Conservation (phyloP, 2,113 vertebrate genomes). For the Anarhynchus alexandrinus region DNA sequence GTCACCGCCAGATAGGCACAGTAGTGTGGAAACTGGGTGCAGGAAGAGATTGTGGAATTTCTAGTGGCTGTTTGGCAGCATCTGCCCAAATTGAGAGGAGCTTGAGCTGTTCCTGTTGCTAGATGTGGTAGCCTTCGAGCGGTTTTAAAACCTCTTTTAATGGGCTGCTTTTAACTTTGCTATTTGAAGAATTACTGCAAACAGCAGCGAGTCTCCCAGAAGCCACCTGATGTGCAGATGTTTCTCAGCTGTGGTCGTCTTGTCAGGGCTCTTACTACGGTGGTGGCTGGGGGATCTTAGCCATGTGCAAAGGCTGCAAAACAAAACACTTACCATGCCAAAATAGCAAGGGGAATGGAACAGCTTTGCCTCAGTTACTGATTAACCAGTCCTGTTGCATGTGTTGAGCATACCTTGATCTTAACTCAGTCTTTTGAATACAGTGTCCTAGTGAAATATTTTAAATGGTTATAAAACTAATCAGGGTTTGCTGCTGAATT, state of each 20-base stretch:
- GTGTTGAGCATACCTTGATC: background rate
- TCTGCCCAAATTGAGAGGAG: background rate
- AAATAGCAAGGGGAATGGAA: background rate
- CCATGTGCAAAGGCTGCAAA: background rate
- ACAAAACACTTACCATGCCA: background rate
- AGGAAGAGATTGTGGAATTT: background rate
- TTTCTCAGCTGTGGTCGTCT: background rate
- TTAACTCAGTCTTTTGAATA: background rate
- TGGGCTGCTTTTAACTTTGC: background rate
- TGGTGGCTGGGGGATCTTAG: background rate
- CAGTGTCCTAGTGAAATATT: background rate
- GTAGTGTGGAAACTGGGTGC: background rate
- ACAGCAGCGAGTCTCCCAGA: background rate
- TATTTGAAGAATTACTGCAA: background rate
- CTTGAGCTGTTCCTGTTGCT: background rate
- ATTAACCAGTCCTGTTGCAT: background rate
- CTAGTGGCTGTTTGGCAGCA: accelerated
- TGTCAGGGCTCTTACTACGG: background rate
- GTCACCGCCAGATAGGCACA: background rate
- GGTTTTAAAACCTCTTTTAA: background rate
- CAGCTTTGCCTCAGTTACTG: constrained; percentile 4
- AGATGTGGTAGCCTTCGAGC: background rate
- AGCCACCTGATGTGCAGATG: constrained; percentile 26
- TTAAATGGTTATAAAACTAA: background rate
- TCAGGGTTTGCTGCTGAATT: background rate